Evolutionary conservation across 2,888 invertebrate species (phyloP), one percentile per base, ranked within the genome.

Genomic region (Tortricodes alternella): DNA sequence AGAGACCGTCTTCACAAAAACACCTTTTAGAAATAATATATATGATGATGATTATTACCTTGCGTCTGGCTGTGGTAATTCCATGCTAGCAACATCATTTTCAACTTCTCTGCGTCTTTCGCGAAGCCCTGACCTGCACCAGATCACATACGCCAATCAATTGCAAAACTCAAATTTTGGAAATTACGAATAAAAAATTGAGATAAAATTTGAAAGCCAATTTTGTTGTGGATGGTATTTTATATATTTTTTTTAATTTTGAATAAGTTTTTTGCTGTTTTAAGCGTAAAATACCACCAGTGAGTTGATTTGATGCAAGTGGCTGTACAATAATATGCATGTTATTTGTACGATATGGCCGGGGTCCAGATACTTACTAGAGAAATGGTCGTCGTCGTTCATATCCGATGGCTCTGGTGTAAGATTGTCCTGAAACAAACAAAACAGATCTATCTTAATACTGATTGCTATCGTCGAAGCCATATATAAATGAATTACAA

Each of bases 41-140:
- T n/a, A n/a, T n/a, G n/a, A n/a, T n/a, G n/a, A n/a, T n/a, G n/a
- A n/a, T n/a, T 62, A 48, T 91, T 93, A 93, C 93, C 93, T 93
- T 92, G 94, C 74, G 92, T 89, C 82, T 95, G 95, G 91, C 94
- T 94, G 91, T 95, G 95, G 92, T 95, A 95, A 93, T 96, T 96
- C 96, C 96, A 96, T 80, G 96, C 96, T 82, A 96, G 93, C 89
- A 96, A 93, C 95, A 96, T 96, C 92, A 95, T 92, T 92, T 96
- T 96, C 91, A 96, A 93, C 92, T 96, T 96, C 92, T 96, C 96
- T 75, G 95, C 95, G 85, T 96, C 96, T 93, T 96, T 96, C 93
- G 94, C 92, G 91, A 82, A 80, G 85, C 78, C 89, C 77, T 89
- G 88, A 89, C 90, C 90, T 90, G 90, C 90, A 90, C 84, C 90